A percentile compares a stretch with the other conserved stretches of the same genome.
Evolutionary conservation across 1,140 invertebrate species (phyloP).

Genomic region (Anoplophora glabripennis): DNA sequence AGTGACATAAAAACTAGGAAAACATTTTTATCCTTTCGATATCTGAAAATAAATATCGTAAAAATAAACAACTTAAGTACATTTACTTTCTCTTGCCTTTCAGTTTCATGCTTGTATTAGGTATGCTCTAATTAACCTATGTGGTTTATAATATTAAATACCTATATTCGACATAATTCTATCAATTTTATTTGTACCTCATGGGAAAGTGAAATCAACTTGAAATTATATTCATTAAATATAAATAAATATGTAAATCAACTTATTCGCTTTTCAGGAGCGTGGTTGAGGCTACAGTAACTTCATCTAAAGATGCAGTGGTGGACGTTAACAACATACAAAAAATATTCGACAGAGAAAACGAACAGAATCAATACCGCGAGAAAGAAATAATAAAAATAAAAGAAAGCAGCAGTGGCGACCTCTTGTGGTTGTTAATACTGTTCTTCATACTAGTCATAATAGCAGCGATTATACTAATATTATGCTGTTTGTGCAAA

Average conservation of each 20-base stretch:
- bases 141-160: not conserved
- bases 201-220: too few relatives aligned
- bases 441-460: conserved; percentile 69
- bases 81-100: not conserved
- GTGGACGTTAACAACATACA: conserved; percentile 68
- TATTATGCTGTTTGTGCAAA: conserved; percentile 77
- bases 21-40: not conserved
- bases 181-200: too few relatives aligned
- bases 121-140: not conserved
- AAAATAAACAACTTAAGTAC: not conserved
- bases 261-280: conserved; percentile 56
- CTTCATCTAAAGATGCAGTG: conserved; percentile 62
- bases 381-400: conserved; percentile 25
- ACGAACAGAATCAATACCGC: conserved; percentile 12
- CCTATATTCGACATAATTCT: too few relatives aligned
- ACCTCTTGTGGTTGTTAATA: conserved; percentile 71
- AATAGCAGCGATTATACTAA: conserved; percentile 65
- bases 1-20: not conserved
- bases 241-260: not conserved
- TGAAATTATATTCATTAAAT: too few relatives aligned
- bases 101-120: not conserved
- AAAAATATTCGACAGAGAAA: conserved; percentile 33
- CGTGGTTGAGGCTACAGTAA: conserved; percentile 71
- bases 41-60: too few relatives aligned
- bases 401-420: conserved; percentile 28